Evolutionary conservation across 2,113 vertebrate genomes (phyloP), one percentile per base, ranked within the genome.

Genomic region (Tonatia bakeri): DNA sequence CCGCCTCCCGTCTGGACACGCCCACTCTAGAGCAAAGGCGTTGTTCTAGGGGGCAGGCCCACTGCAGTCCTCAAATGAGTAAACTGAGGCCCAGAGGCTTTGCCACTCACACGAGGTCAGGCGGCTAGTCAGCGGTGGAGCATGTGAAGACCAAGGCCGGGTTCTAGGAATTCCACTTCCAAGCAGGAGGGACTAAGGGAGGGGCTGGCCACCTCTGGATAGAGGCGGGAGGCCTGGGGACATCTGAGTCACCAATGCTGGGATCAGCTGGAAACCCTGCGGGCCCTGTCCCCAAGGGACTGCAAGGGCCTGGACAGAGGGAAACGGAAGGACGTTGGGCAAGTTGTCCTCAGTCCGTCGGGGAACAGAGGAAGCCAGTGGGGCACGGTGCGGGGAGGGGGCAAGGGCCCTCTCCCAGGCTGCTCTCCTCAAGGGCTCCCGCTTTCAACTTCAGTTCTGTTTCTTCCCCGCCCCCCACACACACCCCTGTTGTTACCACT

Each of bases 401-500:
- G 79, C 75, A 45, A 61, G 43, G 36, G 26, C 1, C 17, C 36
- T 73, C 45, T 19, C 70, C 80, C 69, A 69, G 67, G 54, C 70
- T 50, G 87, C 70, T 72, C 65, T 80, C 38, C 94, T 43, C 15
- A 20, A 36, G n/a, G 38, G 61, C 36, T 6, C 24, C 19, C 2
- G 4, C 26, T 72, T 87, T 64, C 83, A 10, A 28, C 36, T 84
- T 91, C 16, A 4, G 70, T 72, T 94, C 22, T 28, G 24, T 40
- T 38, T 24, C 15, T 28, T 22, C n/a, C 17, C 7, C 28, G 28
- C 8, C 89, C 94, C 91, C 47, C 47, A 1, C 45, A 8, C 4
- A 7, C 8, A 43, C 28, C 89, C 94, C 91, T 96, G 93, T 98
- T 98, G 94, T 97, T 96, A 70, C 97, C 89, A 83, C 97, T 97